phyloP scores from a whole-genome alignment of 2,888 invertebrate genomes.

The Clusia tigrina region DNA sequence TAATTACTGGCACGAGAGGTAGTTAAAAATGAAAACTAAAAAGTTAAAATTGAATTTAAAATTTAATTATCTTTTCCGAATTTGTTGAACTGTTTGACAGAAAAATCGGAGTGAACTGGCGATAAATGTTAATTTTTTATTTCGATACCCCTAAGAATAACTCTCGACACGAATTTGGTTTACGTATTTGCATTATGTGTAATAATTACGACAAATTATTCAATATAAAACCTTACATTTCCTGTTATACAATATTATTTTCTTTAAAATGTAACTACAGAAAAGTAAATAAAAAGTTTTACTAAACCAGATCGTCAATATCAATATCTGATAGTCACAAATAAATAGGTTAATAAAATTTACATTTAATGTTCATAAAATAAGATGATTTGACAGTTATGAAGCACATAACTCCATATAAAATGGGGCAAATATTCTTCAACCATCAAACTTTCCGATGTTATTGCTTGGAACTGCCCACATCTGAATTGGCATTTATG shows the following conservation, averaged over 20 bases:
- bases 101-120: no score
- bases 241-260: neutral
- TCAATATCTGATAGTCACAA: conserved; percentile 23
- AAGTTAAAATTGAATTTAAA: no score
- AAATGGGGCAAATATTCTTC: neutral
- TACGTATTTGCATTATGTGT: no score
- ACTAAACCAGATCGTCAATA: neutral
- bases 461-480: neutral
- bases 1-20: no score
- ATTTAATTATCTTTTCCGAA: no score
- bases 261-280: neutral
- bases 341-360: conserved; percentile 36
- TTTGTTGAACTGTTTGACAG: no score
- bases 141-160: no score
- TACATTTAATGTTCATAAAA: conserved; percentile 40
- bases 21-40: no score
- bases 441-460: conserved; percentile 6
- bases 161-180: no score
- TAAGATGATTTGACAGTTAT: conserved; percentile 38
- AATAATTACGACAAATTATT: no score
- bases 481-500: conserved; percentile 28
- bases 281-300: neutral
- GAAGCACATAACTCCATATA: conserved; percentile 1
- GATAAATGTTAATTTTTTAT: no score
- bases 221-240: no score